Base-by-base conservation (phyloP, 2,888 invertebrate species). In the Mimumesa dahlbomi region DNA sequence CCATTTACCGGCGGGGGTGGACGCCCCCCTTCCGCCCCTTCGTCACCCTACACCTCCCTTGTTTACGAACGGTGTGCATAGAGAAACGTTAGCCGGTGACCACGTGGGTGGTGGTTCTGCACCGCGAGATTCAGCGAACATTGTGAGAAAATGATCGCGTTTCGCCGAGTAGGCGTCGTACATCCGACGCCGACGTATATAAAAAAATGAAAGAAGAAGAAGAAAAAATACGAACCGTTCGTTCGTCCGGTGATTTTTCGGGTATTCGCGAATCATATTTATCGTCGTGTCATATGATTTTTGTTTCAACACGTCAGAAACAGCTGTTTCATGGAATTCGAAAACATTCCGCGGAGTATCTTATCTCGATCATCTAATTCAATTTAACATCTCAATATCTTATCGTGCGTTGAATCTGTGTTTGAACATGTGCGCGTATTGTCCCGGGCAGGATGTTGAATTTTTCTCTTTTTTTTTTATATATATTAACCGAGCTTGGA, bases 31-130 rank as follows among this genome's bases (percentile, higher is more conserved):
- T 16, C 16, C 18, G 4, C 16, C 5, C 7, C 18, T 4, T 9
- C 2, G 31, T 57, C 58, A 19, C 52, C 45, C 49, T 13, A 21
- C 21, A 34, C 48, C 34, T 48, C 48, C 49, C 53, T 54, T 75
- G 75, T 73, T 75, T 73, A 73, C 75, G 65, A 65, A 65, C 52
- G 36, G 45, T 40, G 42, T 36, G 62, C 16, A 38, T 29, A 31
- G 46, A 50, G 16, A 70, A 59, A n/a, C 25, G 22, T 42, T 40
- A 22, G 38, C 25, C 50, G 18, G 48, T 2, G 29, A 50, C 42
- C 65, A 65, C 52, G 73, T 73, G 75, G 38, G n/a, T 38, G 5
- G n/a, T n/a, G n/a, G n/a, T n/a, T n/a, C 9, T 13, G 29, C 25
- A 7, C 42, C 7, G 21, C 11, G 25, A 36, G 45, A 38, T 57